Conservation (phyloP, 92 coral and sea anemone genomes). For the Virgularia gustaviana region DNA sequence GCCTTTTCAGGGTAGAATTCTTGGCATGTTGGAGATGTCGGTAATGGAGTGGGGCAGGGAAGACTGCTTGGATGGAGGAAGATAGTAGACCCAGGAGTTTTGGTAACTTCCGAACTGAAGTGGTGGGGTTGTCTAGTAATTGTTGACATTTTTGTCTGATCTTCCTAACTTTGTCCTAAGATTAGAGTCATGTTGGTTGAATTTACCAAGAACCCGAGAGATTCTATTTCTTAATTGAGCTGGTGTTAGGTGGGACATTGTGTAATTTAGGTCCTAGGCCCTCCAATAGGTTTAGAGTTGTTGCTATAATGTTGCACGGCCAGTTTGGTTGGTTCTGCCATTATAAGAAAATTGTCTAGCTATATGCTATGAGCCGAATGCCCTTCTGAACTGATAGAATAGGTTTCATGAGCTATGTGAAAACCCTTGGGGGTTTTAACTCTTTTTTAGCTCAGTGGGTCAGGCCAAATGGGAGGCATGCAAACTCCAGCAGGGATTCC, state of each 20-base stretch:
- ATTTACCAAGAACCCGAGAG: slow-evolving; percentile 1
- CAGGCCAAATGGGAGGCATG: slow-evolving; percentile 27
- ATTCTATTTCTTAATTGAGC: slow-evolving; percentile 9
- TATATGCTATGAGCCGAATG: slow-evolving; percentile 4
- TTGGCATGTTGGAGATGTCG: slow-evolving; percentile 45
- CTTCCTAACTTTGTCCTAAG: slow-evolving; percentile 48
- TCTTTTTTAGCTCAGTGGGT: too few relatives aligned
- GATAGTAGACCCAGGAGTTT: slow-evolving; percentile 53
- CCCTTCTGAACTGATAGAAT: neutral
- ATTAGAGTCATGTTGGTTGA: slow-evolving; percentile 14
- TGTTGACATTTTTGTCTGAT: slow-evolving; percentile 29
- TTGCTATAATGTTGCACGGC: slow-evolving; percentile 13
- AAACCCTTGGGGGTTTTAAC: slow-evolving; percentile 24
- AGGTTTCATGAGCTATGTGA: slow-evolving; percentile 12
- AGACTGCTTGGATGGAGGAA: slow-evolving; percentile 49
- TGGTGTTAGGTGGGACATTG: neutral
- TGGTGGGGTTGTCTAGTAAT: slow-evolving; percentile 31
- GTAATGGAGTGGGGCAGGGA: slow-evolving; percentile 52
- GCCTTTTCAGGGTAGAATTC: slow-evolving; percentile 32
- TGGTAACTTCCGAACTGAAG: slow-evolving; percentile 43
- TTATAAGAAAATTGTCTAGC: slow-evolving; percentile 12
- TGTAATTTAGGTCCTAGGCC: slow-evolving; percentile 18
- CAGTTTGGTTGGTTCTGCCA: slow-evolving; percentile 12
- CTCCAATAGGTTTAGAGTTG: neutral
- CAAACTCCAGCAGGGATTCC: slow-evolving; percentile 11